Evolutionary conservation across 2,888 invertebrate species (phyloP), one percentile per base, ranked within the genome.

Genomic region (Dynastes maya): DNA sequence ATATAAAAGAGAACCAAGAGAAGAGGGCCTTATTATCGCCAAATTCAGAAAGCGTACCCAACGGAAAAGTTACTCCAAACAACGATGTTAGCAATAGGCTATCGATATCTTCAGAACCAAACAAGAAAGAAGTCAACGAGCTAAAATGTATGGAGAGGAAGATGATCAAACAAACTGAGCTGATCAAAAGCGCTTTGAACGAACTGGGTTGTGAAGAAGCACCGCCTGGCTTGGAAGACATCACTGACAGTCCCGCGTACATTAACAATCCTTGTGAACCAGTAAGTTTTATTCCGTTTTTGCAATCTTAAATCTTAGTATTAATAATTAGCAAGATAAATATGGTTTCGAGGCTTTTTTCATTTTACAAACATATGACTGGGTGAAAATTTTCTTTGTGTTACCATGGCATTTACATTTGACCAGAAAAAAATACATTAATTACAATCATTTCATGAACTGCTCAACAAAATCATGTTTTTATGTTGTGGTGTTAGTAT

Each of bases 121-220:
- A 87, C 53, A 88, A 86, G 45, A 93, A 95, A 86, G 96, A 97
- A 86, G 88, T 97, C 64, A 92, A 94, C 84, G 95, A 97, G 85
- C 89, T 96, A 79, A 92, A 94, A 83, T 96, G 97, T 84, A 93
- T 94, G 81, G 96, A 97, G 87, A 92, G 95, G 80, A 96, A 96
- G 87, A 93, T 95, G 88, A 92, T 94, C 79, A 93, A 93, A 84
- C 94, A 97, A 86, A 93, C 94, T 2, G 96, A 97, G 86, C 92
- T 97, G 87, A 96, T 96, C 82, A 93, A 94, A 84, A 92, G 93
- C 65, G 96, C 96, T n/a, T 89, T 97, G 79, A 95, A 95, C 79
- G 96, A 96, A 88, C 91, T 96, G 40, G 96, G 96, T 77, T 96
- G 96, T 86, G 96, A 96, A 88, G 96, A 96, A 89, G 92, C 95